A percentile compares a stretch with the other conserved stretches of the same genome.
phyloP scores from a whole-genome alignment of 2,797 vertebrate species.

The Notolepis coatsorum region DNA sequence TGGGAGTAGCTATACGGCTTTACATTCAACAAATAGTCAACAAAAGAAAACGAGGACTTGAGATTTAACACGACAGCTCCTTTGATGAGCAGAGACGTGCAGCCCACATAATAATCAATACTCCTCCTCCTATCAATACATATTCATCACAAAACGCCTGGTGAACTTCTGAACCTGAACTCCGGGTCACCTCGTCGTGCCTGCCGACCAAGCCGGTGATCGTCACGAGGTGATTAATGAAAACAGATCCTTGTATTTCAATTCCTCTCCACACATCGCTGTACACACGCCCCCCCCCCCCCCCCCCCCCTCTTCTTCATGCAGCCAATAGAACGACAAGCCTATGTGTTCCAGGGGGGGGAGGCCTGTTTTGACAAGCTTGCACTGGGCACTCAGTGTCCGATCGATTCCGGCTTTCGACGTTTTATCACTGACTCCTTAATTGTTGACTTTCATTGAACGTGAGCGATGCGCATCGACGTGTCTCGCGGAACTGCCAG shows the following conservation, averaged over 20 bases:
- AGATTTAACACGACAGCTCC: too few relatives aligned
- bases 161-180: slow-evolving; percentile 1
- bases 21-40: too few relatives aligned
- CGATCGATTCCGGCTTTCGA: slow-evolving; percentile 26
- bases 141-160: too few relatives aligned
- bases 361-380: slow-evolving; percentile 14
- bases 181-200: neutral
- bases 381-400: neutral
- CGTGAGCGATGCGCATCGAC: slow-evolving; percentile 29
- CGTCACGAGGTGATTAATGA: neutral
- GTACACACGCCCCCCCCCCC: too few relatives aligned
- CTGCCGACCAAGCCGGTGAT: neutral
- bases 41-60: too few relatives aligned
- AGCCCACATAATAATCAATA: too few relatives aligned
- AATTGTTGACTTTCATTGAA: slow-evolving; percentile 39
- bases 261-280: neutral
- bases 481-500: slow-evolving; percentile 16
- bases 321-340: neutral
- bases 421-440: slow-evolving; percentile 28
- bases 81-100: too few relatives aligned
- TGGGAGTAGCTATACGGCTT: too few relatives aligned
- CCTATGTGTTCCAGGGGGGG: neutral
- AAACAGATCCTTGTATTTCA: neutral
- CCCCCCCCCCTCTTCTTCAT: neutral
- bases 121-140: too few relatives aligned